Base-by-base conservation (phyloP, 92 coral and sea anemone species). In the Epizoanthus stellaris region DNA sequence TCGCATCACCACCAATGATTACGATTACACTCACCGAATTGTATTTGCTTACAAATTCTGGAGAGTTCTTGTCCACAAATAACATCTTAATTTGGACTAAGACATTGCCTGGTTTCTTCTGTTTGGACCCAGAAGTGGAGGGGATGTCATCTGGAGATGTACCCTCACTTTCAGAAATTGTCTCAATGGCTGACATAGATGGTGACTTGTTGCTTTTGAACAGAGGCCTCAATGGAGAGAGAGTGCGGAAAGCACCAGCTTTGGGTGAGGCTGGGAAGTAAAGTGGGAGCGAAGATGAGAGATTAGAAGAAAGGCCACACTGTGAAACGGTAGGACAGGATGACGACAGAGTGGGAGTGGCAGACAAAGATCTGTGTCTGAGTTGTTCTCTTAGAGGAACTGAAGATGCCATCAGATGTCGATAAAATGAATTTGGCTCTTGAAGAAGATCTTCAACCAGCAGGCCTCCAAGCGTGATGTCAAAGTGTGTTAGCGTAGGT, bases 291-390 rank as follows among this genome's bases (percentile, higher is more conserved):
- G 99, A 96, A 11, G 97, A 91, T 3, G 99, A 96, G 42, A 92
- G 90, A 60, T 80, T 88, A 5, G 92, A 81, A 76, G 67, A 90
- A 3, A 88, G 74, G 1, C 97, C 96, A 80, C 91, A 90, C 52
- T 93, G 94, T 9, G 99, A 95, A 13, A 97, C 96, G 54, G 93
- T 90, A 14, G 99, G 99, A 75, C 99, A 97, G 17, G 99, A 97
- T 4, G 95, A 82, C 49, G 99, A 97, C 25, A 97, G 86, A 40
- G 86, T 69, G 10, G 94, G 85, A 59, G 79, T 70, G 0, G 95
- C 88, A 5, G 97, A 89, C 45, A 95, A 75, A 0, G 95, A 88
- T 16, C 98, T 87, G 60, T 85, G 79, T 42, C 80, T 80, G 3
- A 84, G 42, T n/a, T 86, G 85, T 4, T 57, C 69, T 30, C 81